Percentiles rank a stretch among this genome's conserved stretches.
These are phyloP conservation scores for Hyposoter didymator DNA, from an alignment of 2,888 invertebrate species.

Conservation along the genomic window DNA sequence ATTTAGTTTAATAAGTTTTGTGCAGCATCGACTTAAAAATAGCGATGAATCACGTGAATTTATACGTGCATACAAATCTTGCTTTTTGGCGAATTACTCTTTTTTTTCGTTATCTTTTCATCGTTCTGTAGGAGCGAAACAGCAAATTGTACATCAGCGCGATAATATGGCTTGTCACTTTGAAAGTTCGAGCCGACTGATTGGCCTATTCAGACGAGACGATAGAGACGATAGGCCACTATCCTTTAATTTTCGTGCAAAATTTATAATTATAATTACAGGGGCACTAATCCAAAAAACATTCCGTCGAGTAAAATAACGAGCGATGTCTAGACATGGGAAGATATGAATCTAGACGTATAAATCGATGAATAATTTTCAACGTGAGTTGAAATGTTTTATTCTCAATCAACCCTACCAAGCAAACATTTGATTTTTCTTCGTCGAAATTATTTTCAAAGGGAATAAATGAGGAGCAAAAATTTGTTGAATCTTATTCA, in stretches of 20 bases:
- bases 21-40: not conserved
- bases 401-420: not conserved
- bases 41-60: not conserved
- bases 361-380: not conserved
- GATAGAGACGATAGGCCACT: constrained; percentile 17
- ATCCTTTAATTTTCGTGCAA: constrained; percentile 13
- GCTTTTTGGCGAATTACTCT: not conserved
- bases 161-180: constrained; percentile 43
- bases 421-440: no score
- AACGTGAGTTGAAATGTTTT: not conserved
- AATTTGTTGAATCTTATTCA: not conserved
- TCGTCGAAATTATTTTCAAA: not conserved
- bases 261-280: constrained; percentile 38
- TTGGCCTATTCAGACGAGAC: constrained; percentile 50
- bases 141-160: constrained; percentile 24
- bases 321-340: constrained; percentile 31
- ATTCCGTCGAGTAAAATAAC: not conserved
- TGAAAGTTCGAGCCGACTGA: constrained; percentile 45
- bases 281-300: not conserved
- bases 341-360: not conserved
- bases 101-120: not conserved
- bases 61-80: no score
- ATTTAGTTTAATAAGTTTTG: not conserved
- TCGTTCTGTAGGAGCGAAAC: not conserved
- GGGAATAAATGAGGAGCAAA: not conserved